Evolutionary conservation across 2,797 vertebrate genomes (phyloP), one percentile per base, ranked within the genome.

Genomic region (Xenopus petersii): DNA sequence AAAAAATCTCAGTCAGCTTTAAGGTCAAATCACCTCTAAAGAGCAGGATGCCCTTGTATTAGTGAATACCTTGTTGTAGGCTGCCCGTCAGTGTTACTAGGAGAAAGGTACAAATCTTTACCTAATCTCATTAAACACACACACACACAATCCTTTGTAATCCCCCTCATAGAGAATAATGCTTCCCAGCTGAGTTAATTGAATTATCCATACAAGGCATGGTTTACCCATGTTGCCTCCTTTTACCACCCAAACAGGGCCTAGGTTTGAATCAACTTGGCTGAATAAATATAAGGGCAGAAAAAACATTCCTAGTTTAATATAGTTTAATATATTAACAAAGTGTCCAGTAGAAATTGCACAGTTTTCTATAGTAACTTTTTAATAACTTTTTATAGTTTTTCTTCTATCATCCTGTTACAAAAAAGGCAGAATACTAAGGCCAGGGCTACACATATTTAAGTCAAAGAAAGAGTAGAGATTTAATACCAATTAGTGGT

Each of bases 61-160:
- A 65, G 61, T 49, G 61, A 42, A 76, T 54, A 65, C 55, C 47
- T 24, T 46, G 17, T 70, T 65, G 30, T 55, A 65, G 55, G 17
- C 60, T 59, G 24, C 42, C 66, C 67, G 33, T 65, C 64, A 60
- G 71, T 74, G 71, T 62, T 70, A 79, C 71, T 61, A 54, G 33
- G 77, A 65, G 77, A 74, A 55, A 70, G 71, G 71, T 79, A 70
- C 61, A 70, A 61, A 79, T 79, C 66, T 79, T 65, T 64, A 42
- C 54, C 54, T 76, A 79, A 79, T 79, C 77, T 58, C 16, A 51
- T 64, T 65, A 68, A 68, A 78, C 54, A 56, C 4, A 68, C 59
- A 64, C 66, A 36, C 21, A 73, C 51, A 73, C 48, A 73, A 79
- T 58, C 66, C 71, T 73, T 17, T 74, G 51, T 79, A 79, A 79